A percentile compares a stretch with the other conserved stretches of the same genome.
Conservation (phyloP, 2,888 invertebrate species). For the Rutpela maculata region DNA sequence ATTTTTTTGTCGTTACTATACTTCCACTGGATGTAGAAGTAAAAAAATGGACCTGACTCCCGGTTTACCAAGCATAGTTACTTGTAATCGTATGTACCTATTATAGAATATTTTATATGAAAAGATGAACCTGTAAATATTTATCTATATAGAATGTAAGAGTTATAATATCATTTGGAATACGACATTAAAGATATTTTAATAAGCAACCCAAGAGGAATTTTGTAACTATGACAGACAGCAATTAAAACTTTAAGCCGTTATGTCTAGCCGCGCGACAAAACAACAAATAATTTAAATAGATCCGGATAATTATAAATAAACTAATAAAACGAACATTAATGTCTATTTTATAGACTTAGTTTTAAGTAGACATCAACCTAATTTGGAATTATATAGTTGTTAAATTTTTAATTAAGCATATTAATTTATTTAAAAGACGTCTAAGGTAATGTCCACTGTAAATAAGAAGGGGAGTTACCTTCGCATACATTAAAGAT, state of each 20-base stretch:
- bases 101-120: too few species aligned
- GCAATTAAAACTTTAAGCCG: conserved; percentile 11
- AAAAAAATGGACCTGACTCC: too few species aligned
- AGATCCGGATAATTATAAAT: conserved; percentile 13
- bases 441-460: neutral
- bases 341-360: conserved; percentile 11
- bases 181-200: too few species aligned
- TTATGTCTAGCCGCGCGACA: neutral
- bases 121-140: too few species aligned
- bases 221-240: too few species aligned
- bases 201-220: too few species aligned
- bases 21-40: too few species aligned
- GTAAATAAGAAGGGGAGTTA: neutral
- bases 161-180: too few species aligned
- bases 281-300: neutral
- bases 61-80: too few species aligned
- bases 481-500: conserved; percentile 22
- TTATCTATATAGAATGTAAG: too few species aligned
- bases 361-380: conserved; percentile 12
- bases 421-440: conserved; percentile 6
- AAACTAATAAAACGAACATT: conserved; percentile 23
- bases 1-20: too few species aligned
- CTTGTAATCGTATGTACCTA: too few species aligned
- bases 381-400: conserved; percentile 20
- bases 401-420: conserved; percentile 24